Conservation (phyloP, 92 coral and sea anemone species). For the Heteractis magnifica region DNA sequence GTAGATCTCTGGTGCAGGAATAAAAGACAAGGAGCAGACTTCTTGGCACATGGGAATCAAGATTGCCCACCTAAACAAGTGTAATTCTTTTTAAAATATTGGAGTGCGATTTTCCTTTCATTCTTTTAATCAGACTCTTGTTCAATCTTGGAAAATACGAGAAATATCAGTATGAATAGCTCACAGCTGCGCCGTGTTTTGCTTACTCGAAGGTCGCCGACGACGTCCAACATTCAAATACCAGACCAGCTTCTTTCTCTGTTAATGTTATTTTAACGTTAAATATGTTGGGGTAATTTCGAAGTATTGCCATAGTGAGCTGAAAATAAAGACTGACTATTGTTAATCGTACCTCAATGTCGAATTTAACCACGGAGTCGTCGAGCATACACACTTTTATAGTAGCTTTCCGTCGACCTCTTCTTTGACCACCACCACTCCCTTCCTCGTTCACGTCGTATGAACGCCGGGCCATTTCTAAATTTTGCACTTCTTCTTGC, state of each 20-base stretch:
- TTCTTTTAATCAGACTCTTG: slow-evolving; percentile 11
- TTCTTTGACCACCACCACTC: slow-evolving; percentile 59
- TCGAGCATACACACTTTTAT: slow-evolving; percentile 96
- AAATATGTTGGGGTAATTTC: slow-evolving; percentile 28
- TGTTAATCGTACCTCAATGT: slow-evolving; percentile 74
- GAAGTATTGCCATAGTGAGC: neutral
- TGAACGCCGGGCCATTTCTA: slow-evolving; percentile 71
- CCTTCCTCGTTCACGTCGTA: slow-evolving; percentile 71
- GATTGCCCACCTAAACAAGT: slow-evolving; percentile 10
- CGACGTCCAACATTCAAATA: slow-evolving; percentile 9
- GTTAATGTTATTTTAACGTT: slow-evolving; percentile 13
- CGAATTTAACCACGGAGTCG: slow-evolving; percentile 97
- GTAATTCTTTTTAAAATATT: slow-evolving; percentile 10
- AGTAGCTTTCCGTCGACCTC: slow-evolving; percentile 71
- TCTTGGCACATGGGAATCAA: slow-evolving; percentile 12
- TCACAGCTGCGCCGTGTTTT: slow-evolving; percentile 29
- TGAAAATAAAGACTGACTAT: slow-evolving; percentile 6
- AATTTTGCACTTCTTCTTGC: neutral
- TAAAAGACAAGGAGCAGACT: slow-evolving; percentile 1
- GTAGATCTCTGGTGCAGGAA: neutral
- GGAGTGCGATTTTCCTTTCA: neutral
- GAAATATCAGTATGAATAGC: slow-evolving; percentile 20
- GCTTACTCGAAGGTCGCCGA: slow-evolving; percentile 36
- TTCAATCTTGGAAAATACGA: slow-evolving; percentile 10
- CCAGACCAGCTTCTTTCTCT: slow-evolving; percentile 23